phyloP scores from a whole-genome alignment of 2,113 vertebrate genomes.

The mouse (Mus musculus) region DNA sequence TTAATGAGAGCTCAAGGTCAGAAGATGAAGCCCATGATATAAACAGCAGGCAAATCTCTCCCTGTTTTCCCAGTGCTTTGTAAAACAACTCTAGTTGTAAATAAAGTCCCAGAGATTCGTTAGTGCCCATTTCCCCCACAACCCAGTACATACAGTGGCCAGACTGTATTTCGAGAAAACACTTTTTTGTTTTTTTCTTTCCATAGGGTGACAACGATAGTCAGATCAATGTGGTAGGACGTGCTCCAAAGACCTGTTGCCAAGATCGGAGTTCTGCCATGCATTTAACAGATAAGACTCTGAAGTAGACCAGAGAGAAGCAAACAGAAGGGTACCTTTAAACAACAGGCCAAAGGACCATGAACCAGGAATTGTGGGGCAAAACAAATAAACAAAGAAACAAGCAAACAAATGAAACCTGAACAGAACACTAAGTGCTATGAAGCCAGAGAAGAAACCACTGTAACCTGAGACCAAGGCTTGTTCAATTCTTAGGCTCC shows the following conservation, averaged over 20 bases:
- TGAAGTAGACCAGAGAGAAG: not conserved
- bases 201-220: no score
- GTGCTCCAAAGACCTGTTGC: not conserved
- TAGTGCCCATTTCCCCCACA: not conserved
- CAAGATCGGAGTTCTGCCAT: not conserved
- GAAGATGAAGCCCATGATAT: not conserved
- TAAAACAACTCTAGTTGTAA: not conserved
- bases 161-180: not conserved
- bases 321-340: not conserved
- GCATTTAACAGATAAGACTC: not conserved
- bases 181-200: not conserved
- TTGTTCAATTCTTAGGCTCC: not conserved
- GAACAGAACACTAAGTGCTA: not conserved
- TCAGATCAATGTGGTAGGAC: not conserved
- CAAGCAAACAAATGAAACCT: not conserved
- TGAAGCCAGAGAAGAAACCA: not conserved
- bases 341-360: not conserved
- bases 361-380: not conserved
- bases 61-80: not conserved
- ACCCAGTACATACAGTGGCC: not conserved
- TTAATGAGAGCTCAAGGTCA: not conserved
- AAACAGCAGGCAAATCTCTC: not conserved
- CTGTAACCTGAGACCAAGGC: not conserved
- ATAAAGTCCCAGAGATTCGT: not conserved
- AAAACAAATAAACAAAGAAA: not conserved